Evolutionary conservation across 2,888 invertebrate genomes (phyloP), one percentile per base, ranked within the genome.

Genomic region (Thecophora atra): DNA sequence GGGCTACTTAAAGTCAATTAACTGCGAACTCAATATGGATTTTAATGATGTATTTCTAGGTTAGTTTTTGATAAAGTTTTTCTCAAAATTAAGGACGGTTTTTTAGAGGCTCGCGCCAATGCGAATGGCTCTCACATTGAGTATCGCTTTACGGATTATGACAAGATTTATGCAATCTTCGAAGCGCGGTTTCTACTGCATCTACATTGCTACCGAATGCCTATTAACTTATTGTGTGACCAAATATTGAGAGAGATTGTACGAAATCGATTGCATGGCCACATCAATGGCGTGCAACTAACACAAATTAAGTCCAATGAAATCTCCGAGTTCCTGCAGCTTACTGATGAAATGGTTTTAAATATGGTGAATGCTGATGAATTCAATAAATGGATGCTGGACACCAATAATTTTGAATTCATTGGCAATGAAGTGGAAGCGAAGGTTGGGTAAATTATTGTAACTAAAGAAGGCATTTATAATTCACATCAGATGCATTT

Each of bases 161-260:
- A 83, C 63, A 84, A 84, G 69, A 83, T 90, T 21, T 85, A 87
- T 75, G 87, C 87, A 60, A 82, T 90, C 77, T 90, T 88, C 78
- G 76, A 82, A 26, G 85, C 86, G 1, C 82, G 90, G 72, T 84
- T 84, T 70, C 78, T 81, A 17, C 81, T 89, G 44, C 89, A 89
- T 74, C 75, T 84, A 1, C 74, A 81, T 3, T 89, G 88, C 3
- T 91, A 91, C 79, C 87, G 88, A 76, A 87, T 88, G 74, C 84
- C 85, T 52, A 84, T 86, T 8, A 79, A 79, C n/a, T 79, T 84
- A 71, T 84, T 86, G 19, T 78, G 87, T 24, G 89, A 89, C 60
- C 15, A 54, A 56, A 21, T 66, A 8, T 8, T 72, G 13, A 15
- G 30, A 7, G 60, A 66, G 51, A 60, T 66, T 24, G n/a, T 72